phyloP scores from a whole-genome alignment of 2,888 invertebrate genomes.

The Nycteola revayana region DNA sequence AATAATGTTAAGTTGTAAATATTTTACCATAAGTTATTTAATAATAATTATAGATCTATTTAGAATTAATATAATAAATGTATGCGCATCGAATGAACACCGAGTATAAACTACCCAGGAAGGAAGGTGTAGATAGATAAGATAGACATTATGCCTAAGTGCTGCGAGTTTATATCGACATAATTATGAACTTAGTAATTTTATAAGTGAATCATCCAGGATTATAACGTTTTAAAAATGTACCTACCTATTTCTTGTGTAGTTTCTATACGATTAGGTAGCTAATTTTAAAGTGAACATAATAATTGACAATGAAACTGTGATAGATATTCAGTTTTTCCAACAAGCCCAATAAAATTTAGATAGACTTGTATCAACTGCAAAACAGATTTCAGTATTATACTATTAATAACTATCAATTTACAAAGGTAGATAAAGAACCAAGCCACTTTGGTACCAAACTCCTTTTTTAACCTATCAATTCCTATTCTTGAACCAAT shows the following conservation, averaged over 20 bases:
- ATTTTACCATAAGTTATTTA: slow-evolving; percentile 40
- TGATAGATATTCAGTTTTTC: slow-evolving; percentile 45
- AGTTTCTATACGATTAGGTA: slow-evolving; percentile 23
- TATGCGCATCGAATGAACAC: slow-evolving; percentile 27
- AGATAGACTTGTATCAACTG: slow-evolving; percentile 7
- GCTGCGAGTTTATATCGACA: slow-evolving; percentile 24
- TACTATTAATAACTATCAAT: slow-evolving; percentile 5
- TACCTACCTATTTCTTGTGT: slow-evolving; percentile 23
- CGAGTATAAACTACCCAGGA: slow-evolving; percentile 15
- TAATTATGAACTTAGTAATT: slow-evolving; percentile 21
- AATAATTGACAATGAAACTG: slow-evolving; percentile 44
- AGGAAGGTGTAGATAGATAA: slow-evolving; percentile 8
- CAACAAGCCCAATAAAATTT: slow-evolving; percentile 20
- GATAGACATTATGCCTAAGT: slow-evolving; percentile 34
- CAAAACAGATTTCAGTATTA: slow-evolving; percentile 13
- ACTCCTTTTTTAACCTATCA: slow-evolving; percentile 32
- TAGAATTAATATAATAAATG: slow-evolving; percentile 24
- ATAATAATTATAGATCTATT: slow-evolving; percentile 21
- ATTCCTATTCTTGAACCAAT: slow-evolving; percentile 65
- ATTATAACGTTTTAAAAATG: slow-evolving; percentile 23
- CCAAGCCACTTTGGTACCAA: slow-evolving; percentile 18
- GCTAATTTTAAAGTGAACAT: slow-evolving; percentile 23
- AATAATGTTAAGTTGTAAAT: slow-evolving; percentile 47
- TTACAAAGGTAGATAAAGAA: slow-evolving; percentile 14
- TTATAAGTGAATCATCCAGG: slow-evolving; percentile 26